Base-by-base conservation (phyloP, 92 coral and sea anemone species). In the Epizoanthus ramosus region DNA sequence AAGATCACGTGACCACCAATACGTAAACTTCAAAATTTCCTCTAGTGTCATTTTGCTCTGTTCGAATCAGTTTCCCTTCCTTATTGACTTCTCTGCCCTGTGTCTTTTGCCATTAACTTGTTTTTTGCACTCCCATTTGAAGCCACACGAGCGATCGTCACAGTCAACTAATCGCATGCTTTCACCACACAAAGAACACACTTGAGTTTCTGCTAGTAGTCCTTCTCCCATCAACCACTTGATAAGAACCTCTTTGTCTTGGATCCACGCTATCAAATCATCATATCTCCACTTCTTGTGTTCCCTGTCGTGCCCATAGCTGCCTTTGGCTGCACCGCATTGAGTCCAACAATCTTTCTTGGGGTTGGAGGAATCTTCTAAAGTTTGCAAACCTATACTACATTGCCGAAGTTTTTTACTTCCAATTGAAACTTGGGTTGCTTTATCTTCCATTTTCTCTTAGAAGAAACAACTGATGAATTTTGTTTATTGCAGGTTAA, bases 51-150 rank as follows among this genome's bases (percentile, higher is more conserved):
- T 64, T 37, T 75, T 90, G 85, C 91, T 90, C 35, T 80, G 56
- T 43, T 90, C 91, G 35, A 87, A 87, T 89, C 94, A 90, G 54
- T 85, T 87, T 54, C 88, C 88, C 72, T 88, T 85, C 79, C 91
- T 79, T 43, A 87, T 70, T 47, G 88, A 83, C 52, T 53, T 47
- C 72, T 90, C 91, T 57, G 72, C 86, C 69, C 61, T 84, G 75
- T 86, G 89, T 81, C 82, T 72, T 57, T 87, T 81, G 39, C 85
- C 54, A 15, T 69, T 74, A 16, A 65, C 58, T 74, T 77, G 83
- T 65, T 68, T 80, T 56, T 83, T 75, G 68, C 90, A 90, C 79
- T 90, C 88, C 93, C 90, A 86, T 75, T 82, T 89, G 17, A 57
- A 80, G 28, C 87, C 86, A 50, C 83, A 85, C 39, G 91, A 88